phyloP scores from a whole-genome alignment of 2,113 vertebrate species.

The Microcebus ravelobensis region DNA sequence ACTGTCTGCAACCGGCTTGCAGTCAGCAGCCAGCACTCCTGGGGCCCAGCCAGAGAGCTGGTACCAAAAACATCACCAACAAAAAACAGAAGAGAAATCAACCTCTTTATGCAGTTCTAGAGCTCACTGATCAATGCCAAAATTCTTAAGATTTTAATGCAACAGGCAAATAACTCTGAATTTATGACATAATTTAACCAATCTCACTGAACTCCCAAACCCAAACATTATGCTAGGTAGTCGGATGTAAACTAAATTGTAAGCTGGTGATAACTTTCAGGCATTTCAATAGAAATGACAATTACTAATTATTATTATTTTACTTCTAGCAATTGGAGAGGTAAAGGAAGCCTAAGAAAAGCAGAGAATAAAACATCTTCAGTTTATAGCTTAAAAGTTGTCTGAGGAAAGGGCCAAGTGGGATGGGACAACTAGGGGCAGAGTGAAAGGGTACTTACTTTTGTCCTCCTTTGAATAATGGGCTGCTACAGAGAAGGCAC shows the following conservation, averaged over 20 bases:
- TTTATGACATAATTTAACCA: neutral
- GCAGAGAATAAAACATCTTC: constrained; percentile 7
- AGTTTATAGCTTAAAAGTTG: neutral
- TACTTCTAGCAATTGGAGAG: neutral
- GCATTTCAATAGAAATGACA: neutral
- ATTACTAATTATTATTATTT: neutral
- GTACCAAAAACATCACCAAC: constrained; percentile 61
- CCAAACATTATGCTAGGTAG: neutral
- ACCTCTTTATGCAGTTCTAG: neutral
- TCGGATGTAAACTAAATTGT: constrained; percentile 34
- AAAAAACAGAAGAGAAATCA: constrained; percentile 26
- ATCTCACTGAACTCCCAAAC: constrained; percentile 2
- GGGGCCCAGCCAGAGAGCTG: constrained; percentile 93
- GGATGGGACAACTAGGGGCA: neutral
- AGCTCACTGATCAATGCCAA: neutral
- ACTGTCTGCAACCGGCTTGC: constrained; percentile 92
- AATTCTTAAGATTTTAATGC: constrained; percentile 17
- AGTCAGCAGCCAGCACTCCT: constrained; percentile 97
- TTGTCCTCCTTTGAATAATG: constrained; percentile 94
- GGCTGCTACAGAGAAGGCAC: constrained; percentile 93
- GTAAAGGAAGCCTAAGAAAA: neutral
- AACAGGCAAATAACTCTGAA: neutral
- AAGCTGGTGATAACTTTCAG: neutral
- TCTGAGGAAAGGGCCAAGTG: neutral
- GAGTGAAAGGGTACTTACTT: constrained; percentile 88